These are phyloP conservation scores for Falco cherrug DNA, from an alignment of 2,797 vertebrate species.

Conservation along the genomic window DNA sequence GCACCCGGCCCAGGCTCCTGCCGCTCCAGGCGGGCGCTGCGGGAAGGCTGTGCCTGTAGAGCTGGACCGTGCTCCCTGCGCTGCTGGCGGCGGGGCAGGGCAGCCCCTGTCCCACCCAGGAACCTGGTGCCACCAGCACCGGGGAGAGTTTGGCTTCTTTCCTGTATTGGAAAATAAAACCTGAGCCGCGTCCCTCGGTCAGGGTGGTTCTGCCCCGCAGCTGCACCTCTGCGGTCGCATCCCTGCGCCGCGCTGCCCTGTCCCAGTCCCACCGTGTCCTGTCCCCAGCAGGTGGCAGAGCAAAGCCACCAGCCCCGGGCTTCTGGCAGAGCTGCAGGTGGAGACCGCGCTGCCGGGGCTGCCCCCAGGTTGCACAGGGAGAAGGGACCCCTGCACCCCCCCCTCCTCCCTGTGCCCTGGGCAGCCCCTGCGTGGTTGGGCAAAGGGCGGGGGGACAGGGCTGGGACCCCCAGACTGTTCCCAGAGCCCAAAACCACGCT, in stretches of 20 bases:
- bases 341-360: background rate
- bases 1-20: rapidly evolving
- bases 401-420: background rate
- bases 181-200: rapidly evolving
- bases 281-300: background rate
- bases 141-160: background rate
- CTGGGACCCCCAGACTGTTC: background rate
- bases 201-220: background rate
- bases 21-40: rapidly evolving
- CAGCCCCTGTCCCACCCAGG: background rate
- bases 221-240: rapidly evolving
- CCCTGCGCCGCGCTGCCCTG: rapidly evolving
- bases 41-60: rapidly evolving
- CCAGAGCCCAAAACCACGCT: background rate
- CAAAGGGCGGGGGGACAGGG: background rate
- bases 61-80: background rate
- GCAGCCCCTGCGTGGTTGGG: background rate
- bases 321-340: background rate
- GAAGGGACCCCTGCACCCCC: background rate
- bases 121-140: background rate
- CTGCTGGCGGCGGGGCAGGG: rapidly evolving
- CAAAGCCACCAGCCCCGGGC: background rate
- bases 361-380: background rate
- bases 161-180: constrained; percentile 36
- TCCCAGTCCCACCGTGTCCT: background rate